Conservation (phyloP, 2,888 invertebrate species). For the Ochropleura plecta region DNA sequence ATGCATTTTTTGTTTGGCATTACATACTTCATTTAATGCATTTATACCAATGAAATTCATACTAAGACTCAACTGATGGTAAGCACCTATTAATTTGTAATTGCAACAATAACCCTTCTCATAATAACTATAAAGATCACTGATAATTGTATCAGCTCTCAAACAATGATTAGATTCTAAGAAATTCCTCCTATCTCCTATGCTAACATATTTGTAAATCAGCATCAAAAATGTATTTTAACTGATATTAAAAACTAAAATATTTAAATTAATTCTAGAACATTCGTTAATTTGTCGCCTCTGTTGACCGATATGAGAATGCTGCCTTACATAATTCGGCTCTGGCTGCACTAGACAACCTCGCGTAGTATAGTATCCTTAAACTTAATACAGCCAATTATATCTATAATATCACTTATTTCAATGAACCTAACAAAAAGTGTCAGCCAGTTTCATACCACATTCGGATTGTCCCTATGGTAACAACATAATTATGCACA, state of each 20-base stretch:
- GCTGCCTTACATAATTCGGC: conserved; percentile 24
- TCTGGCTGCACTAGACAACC: conserved; percentile 23
- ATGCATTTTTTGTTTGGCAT: conserved; percentile 44
- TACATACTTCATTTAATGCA: conserved; percentile 16
- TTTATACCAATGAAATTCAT: conserved; percentile 42
- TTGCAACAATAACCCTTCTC: conserved; percentile 22
- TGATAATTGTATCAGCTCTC: conserved; percentile 24
- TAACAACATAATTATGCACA: conserved; percentile 20
- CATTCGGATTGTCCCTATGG: conserved; percentile 12
- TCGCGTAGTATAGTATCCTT: conserved; percentile 27
- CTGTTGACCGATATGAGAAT: conserved; percentile 50
- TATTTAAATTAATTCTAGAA: conserved; percentile 25
- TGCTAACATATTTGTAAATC: conserved; percentile 33
- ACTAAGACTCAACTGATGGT: conserved; percentile 33
- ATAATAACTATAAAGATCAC: conserved; percentile 27
- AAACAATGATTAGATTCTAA: conserved; percentile 40
- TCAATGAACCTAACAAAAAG: conserved; percentile 40
- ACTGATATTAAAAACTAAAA: conserved; percentile 21
- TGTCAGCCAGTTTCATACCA: conserved; percentile 23
- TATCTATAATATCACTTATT: conserved; percentile 58
- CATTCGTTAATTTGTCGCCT: conserved; percentile 40
- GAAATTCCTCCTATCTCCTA: conserved; percentile 17
- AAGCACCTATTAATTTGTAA: conserved; percentile 53
- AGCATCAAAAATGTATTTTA: conserved; percentile 28
- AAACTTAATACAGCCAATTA: conserved; percentile 56